Base-by-base conservation (phyloP, 2,888 invertebrate species). In the Archips crataeganus region DNA sequence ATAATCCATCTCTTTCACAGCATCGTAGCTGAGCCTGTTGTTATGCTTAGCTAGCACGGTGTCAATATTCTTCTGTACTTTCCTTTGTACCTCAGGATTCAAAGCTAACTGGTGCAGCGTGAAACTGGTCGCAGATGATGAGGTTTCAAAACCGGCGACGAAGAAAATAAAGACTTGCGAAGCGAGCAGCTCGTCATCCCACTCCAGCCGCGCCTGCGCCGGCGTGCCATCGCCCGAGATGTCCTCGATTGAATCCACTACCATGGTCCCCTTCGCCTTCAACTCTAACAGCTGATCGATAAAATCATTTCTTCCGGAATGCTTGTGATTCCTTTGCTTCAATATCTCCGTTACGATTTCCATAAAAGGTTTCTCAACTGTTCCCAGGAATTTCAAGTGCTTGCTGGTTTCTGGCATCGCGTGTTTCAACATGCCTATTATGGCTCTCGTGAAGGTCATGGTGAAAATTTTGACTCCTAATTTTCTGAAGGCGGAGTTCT, bases 91-190 rank as follows among this genome's bases (percentile, higher is more conserved):
- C 9, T 83, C 83, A 0, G 86, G 88, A 59, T 90, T 77, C 76
- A 79, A 84, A 4, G 91, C 91, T 2, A 92, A 81, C 78, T 91
- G 86, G 72, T 91, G 89, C 61, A 91, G 78, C 2, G 91, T 87
- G 76, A 81, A 87, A 60, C 90, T 90, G 6, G 92, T 90, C 0
- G 92, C 89, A 0, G 92, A 90, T 0, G 95, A 93, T 0, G 94
- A 94, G 0, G 94, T 94, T 75, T 94, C 94, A 63, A 94, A 95
- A 0, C 94, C 95, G 0, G 94, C 95, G 0, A 88, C 89, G 61
- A 91, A 90, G 77, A 92, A 92, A 9, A 92, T 84, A 63, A 92
- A 91, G 1, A 84, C 85, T 71, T 90, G 89, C 11, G 90, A 88
- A 0, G 86, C 87, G 51, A 88, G 79, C 62, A 87, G 70, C 2